Conservation (phyloP, 1,140 invertebrate genomes). For the Neoseiulus cucumeris region DNA sequence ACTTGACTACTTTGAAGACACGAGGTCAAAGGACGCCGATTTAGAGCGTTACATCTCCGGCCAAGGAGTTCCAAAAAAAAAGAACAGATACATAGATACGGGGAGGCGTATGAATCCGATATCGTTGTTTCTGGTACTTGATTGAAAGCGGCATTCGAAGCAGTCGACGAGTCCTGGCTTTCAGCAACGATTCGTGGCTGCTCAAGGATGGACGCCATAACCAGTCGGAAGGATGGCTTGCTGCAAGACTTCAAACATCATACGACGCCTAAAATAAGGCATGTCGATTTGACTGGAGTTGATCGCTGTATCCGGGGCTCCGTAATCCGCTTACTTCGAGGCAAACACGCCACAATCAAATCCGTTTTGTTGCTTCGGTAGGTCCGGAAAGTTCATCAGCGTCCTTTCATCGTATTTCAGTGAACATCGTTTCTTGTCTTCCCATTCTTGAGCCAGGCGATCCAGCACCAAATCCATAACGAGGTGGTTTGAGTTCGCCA, state of each 20-base stretch:
- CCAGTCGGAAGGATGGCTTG: too few species aligned
- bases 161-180: too few species aligned
- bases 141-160: too few species aligned
- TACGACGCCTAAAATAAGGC: constrained; percentile 75
- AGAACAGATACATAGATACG: too few species aligned
- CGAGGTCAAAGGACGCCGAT: too few species aligned
- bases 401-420: constrained; percentile 51
- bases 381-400: constrained; percentile 43
- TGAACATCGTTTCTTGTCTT: constrained; percentile 57
- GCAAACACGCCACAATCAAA: constrained; percentile 94
- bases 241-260: constrained; percentile 77
- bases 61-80: too few species aligned
- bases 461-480: constrained; percentile 46
- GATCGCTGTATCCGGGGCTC: constrained; percentile 44
- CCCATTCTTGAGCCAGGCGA: constrained; percentile 61
- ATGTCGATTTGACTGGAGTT: constrained; percentile 62
- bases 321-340: constrained; percentile 83
- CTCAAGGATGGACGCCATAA: too few species aligned
- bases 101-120: too few species aligned
- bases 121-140: too few species aligned
- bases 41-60: too few species aligned
- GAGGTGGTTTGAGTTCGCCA: constrained; percentile 52
- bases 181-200: too few species aligned
- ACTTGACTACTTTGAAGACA: too few species aligned
- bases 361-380: constrained; percentile 91